Base-by-base conservation (phyloP, 2,113 vertebrate genomes). In the Lontra canadensis region DNA sequence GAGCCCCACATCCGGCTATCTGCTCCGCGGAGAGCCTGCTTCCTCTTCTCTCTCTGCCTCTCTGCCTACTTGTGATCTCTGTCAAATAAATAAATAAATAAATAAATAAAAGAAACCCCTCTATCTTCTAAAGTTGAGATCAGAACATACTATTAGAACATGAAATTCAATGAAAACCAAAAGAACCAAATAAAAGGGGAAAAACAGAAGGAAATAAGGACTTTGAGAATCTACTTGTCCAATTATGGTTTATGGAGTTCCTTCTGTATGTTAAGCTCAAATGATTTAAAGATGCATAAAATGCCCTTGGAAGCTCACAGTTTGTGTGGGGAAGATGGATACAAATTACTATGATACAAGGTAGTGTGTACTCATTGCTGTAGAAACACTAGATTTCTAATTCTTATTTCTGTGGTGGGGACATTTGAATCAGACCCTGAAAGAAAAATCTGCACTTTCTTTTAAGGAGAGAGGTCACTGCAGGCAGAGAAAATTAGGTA, bases 111-210 rank as follows among this genome's bases (percentile, higher is more conserved):
- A 57, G 87, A 65, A 73, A 7, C 0, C 0, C 6, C 44, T 15
- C 17, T 94, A 90, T 71, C 71, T 97, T 84, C 67, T 90, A 94
- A 96, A 97, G 39, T 29, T 94, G 52, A 94, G 52, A 91, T 91
- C 47, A 94, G 57, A 91, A 59, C 79, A 89, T 69, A 49, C 18
- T 78, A 69, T 79, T 61, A 83, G 59, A 95, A 83, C 23, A 85
- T 29, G 21, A 94, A 94, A 91, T 89, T 96, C 82, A 96, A 88
- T 83, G 59, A 94, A 92, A 93, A 55, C 31, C 69, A 88, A 92
- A 92, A 61, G 39, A 81, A 93, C 6, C 47, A 94, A 96, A 79
- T 26, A 5, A 57, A 90, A 23, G 29, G n/a, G 67, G 44, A 57
- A 76, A 96, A 79, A 67, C 4, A 23, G 36, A 76, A 93, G 14